Conservation (phyloP, 2,113 vertebrate species). For the Sylvietta virens region DNA sequence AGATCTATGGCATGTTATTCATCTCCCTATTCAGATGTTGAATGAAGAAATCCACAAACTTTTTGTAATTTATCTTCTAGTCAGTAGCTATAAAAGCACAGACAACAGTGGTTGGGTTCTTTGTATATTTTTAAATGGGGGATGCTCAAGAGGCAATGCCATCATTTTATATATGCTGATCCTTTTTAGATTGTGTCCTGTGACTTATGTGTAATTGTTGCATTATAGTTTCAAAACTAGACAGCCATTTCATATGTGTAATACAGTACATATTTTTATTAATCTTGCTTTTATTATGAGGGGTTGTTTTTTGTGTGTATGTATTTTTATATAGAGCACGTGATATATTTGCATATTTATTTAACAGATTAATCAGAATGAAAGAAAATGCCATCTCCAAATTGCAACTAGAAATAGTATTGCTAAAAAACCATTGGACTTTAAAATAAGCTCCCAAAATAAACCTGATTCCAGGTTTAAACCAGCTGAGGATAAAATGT, state of each 20-base stretch:
- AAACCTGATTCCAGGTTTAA: not conserved
- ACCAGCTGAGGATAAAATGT: not conserved
- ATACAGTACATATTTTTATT: conserved; percentile 16
- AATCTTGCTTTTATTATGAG: conserved; percentile 7
- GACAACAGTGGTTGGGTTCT: not conserved
- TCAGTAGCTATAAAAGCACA: not conserved
- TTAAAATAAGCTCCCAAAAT: not conserved
- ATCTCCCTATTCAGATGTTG: not conserved
- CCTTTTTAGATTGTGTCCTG: not conserved
- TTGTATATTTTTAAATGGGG: not conserved
- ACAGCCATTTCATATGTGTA: conserved; percentile 1
- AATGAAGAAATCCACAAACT: not conserved
- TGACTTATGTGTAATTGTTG: not conserved
- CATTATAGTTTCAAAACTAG: conserved; percentile 7
- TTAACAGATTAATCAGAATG: conserved; percentile 14
- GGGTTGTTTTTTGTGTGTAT: not conserved
- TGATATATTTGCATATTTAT: conserved; percentile 56
- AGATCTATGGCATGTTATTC: not conserved
- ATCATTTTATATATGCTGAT: conserved; percentile 20
- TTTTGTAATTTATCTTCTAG: not conserved
- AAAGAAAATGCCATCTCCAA: not conserved
- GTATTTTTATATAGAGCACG: conserved; percentile 10
- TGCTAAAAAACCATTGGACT: not conserved
- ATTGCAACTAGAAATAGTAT: not conserved
- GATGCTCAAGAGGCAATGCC: not conserved